These are phyloP conservation scores for Zonitis immaculata DNA, from an alignment of 2,888 invertebrate genomes.

Conservation along the genomic window DNA sequence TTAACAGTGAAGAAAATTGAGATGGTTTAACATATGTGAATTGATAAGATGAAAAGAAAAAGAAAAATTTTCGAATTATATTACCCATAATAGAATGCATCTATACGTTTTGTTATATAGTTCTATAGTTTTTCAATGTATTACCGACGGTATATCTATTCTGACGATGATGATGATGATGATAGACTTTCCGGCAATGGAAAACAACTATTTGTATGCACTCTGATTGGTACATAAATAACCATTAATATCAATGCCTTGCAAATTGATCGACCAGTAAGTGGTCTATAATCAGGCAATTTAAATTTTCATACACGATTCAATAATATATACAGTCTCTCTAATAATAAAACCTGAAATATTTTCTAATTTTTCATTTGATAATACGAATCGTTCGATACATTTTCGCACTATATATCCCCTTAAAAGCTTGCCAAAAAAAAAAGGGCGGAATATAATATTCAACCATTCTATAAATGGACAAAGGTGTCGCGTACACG, in stretches of 20 bases:
- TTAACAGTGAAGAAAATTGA: too few relatives aligned
- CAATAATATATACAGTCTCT: not conserved
- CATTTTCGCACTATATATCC: too few relatives aligned
- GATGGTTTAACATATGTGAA: too few relatives aligned
- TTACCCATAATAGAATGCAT: too few relatives aligned
- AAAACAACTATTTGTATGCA: not conserved
- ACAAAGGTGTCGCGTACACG: slow-evolving; percentile 28
- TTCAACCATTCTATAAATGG: slow-evolving; percentile 18
- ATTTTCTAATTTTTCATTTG: not conserved
- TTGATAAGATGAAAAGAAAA: too few relatives aligned
- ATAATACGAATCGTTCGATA: not conserved
- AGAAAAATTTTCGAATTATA: too few relatives aligned
- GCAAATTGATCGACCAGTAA: not conserved
- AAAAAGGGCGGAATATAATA: slow-evolving; percentile 21
- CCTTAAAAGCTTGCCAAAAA: not conserved
- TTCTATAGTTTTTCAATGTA: too few relatives aligned
- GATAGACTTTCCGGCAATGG: not conserved
- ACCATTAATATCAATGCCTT: not conserved
- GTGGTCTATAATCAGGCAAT: not conserved
- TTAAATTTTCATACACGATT: not conserved
- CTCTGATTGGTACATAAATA: not conserved
- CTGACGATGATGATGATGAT: too few relatives aligned
- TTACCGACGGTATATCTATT: too few relatives aligned
- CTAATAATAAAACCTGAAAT: not conserved
- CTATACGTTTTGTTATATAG: too few relatives aligned